Base-by-base conservation (phyloP, 2,888 invertebrate species). In the Ectemnius lituratus region DNA sequence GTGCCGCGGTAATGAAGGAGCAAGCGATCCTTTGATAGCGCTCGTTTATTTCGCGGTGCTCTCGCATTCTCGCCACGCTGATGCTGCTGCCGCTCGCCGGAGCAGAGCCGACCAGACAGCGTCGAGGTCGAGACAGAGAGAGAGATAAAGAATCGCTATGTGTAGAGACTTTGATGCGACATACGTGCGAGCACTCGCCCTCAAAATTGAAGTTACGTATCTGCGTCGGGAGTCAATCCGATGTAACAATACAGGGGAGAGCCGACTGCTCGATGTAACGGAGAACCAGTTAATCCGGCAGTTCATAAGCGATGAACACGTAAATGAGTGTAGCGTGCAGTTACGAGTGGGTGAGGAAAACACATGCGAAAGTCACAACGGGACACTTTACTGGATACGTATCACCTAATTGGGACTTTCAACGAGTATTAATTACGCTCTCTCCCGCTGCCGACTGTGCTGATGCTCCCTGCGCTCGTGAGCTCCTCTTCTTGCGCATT, bases 371-470 rank as follows among this genome's bases (percentile, higher is more conserved):
- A 52, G 28, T 56, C 56, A 37, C 57, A 52, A 20, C 49, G 67
- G 47, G 59, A 60, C 60, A 27, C 62, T 18, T 37, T 16, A 18
- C 16, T 49, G 47, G 27, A 16, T 49, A 28, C 46, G 49, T 49
- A 62, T 69, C 45, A 37, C 45, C 64, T 70, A 70, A 70, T 64
- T 70, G 70, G 58, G 64, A 70, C 70, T 70, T 64, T 70, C 64
- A 64, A 64, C 62, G 62, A 63, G 70, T 60, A 70, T 70, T 64
- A 70, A 70, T 70, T 70, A 70, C 46, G 27, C 28, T 45, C 70
- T 63, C 49, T 52, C 49, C 47, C 23, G 62, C 14, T 49, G 20
- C 46, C 27, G 28, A n/a, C 14, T 18, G 13, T 6, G 23, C 3
- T 5, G 58, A 2, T 14, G 23, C 20, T 20, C 27, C 14, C 20